Percentiles rank a stretch among this genome's conserved stretches.
These are phyloP conservation scores for Stramonita haemastoma DNA, from an alignment of 2,888 invertebrate species.

Conservation along the genomic window DNA sequence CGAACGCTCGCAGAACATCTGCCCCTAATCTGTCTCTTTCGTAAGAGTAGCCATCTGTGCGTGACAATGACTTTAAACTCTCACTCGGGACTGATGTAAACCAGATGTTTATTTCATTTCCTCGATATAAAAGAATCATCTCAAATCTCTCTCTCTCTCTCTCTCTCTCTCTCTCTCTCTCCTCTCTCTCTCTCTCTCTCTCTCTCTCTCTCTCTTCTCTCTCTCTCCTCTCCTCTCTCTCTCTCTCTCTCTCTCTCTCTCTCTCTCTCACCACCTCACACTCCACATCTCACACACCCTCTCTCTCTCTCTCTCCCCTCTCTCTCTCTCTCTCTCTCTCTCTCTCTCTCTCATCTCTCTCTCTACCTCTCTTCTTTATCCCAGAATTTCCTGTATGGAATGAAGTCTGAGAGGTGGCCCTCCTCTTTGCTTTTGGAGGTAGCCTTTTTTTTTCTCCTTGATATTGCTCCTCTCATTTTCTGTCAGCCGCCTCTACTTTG, in stretches of 20 bases:
- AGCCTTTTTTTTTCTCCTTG: neutral
- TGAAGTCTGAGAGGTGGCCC: neutral
- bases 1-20: no score
- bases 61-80: no score
- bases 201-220: neutral
- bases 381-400: neutral
- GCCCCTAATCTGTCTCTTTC: no score
- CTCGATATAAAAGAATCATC: no score
- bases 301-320: no score
- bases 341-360: neutral
- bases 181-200: no score
- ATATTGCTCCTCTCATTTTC: neutral
- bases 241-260: neutral
- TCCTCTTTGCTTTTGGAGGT: neutral
- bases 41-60: no score
- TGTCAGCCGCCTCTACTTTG: neutral
- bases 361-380: neutral
- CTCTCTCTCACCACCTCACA: neutral
- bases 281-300: no score
- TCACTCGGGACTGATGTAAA: no score
- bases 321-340: neutral
- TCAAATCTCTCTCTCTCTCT: neutral
- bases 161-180: no score
- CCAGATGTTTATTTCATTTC: no score
- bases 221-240: neutral